These are phyloP conservation scores for Trachythela sp. DNA, from an alignment of 64 coral and sea anemone species.

Conservation along the genomic window DNA sequence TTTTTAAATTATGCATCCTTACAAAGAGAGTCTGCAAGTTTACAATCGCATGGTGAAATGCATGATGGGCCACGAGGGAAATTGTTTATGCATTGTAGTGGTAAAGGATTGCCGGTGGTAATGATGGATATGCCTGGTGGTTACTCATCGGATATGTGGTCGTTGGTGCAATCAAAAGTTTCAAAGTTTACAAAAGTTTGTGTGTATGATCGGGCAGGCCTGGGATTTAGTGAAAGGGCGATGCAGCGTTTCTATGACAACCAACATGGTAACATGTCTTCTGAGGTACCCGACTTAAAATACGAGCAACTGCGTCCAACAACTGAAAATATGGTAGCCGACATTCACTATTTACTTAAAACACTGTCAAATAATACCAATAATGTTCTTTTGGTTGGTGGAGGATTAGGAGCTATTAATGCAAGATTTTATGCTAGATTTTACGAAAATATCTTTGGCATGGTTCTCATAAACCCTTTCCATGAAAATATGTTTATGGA, in stretches of 20 bases:
- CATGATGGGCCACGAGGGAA: constrained; percentile 77
- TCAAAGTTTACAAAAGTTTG: constrained; percentile 74
- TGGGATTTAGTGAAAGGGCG: constrained; percentile 89
- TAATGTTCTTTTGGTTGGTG: constrained; percentile 81
- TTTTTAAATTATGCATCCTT: constrained; percentile 67
- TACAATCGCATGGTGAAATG: constrained; percentile 55
- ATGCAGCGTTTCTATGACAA: not conserved
- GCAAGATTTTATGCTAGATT: constrained; percentile 87
- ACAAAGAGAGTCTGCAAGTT: constrained; percentile 28
- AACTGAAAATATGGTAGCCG: constrained; percentile 87
- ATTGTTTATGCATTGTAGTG: constrained; percentile 79
- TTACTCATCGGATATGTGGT: constrained; percentile 81
- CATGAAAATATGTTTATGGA: constrained; percentile 74
- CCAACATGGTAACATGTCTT: constrained; percentile 43
- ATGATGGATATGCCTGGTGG: constrained; percentile 84
- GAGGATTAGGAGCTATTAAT: constrained; percentile 81
- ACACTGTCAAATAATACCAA: constrained; percentile 51
- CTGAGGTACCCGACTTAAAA: constrained; percentile 16
- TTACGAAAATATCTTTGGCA: constrained; percentile 52
- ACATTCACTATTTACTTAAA: constrained; percentile 72
- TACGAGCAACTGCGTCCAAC: constrained; percentile 61
- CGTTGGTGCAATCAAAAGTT: constrained; percentile 55
- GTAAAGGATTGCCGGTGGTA: constrained; percentile 62
- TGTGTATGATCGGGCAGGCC: constrained; percentile 79
- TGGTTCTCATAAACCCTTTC: constrained; percentile 77